Evolutionary conservation across 2,888 invertebrate genomes (phyloP).

Genomic region (Nezara viridula): DNA sequence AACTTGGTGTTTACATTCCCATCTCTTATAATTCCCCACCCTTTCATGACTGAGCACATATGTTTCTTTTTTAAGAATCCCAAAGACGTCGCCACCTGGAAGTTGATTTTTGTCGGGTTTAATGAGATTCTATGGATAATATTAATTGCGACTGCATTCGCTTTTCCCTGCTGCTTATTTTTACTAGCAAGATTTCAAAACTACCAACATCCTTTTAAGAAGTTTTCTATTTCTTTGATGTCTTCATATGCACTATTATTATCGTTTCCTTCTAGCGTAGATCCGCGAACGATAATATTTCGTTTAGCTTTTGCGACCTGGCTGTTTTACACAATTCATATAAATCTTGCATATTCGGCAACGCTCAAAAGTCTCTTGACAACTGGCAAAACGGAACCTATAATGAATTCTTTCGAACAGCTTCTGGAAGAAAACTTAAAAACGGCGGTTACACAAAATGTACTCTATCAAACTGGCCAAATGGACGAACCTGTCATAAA

Average conservation of each 20-base stretch:
- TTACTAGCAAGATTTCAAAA: neutral
- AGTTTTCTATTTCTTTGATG: neutral
- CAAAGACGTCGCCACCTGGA: neutral
- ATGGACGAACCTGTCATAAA: neutral
- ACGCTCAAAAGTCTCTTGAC: slow-evolving; percentile 7
- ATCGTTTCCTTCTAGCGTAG: neutral
- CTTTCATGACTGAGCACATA: slow-evolving; percentile 7
- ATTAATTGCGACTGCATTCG: neutral
- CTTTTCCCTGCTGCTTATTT: neutral
- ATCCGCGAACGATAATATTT: neutral
- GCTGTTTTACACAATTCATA: slow-evolving; percentile 21
- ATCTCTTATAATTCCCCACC: neutral
- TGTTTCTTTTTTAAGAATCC: slow-evolving; percentile 29
- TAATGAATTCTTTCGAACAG: neutral
- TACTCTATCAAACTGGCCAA: neutral
- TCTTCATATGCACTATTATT: neutral
- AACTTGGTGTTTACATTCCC: neutral
- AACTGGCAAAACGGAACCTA: neutral
- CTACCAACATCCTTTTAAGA: neutral
- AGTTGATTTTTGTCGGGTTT: neutral
- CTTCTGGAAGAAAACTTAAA: neutral
- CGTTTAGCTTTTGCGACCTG: slow-evolving; percentile 1
- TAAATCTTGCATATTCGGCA: slow-evolving; percentile 27
- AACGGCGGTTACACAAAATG: neutral
- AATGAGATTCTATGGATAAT: neutral